Evolutionary conservation across 2,888 invertebrate genomes (phyloP).

Genomic region (Lypha dubia): DNA sequence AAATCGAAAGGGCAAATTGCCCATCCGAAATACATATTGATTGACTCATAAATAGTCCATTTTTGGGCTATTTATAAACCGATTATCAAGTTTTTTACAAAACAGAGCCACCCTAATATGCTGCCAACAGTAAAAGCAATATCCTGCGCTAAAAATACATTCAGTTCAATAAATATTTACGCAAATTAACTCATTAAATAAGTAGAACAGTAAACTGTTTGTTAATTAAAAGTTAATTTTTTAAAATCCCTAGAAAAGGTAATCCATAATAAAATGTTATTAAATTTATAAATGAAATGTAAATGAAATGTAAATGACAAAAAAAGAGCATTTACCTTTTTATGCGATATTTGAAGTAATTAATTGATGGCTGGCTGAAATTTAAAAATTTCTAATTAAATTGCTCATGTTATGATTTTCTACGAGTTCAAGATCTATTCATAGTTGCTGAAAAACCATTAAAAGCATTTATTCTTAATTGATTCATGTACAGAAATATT

Average conservation of each 20-base stretch:
- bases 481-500: too few relatives aligned
- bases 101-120: neutral
- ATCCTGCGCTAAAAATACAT: neutral
- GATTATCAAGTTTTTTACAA: neutral
- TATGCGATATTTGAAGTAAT: neutral
- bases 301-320: too few relatives aligned
- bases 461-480: too few relatives aligned
- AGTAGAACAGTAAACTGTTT: constrained; percentile 29
- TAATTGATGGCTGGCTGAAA: neutral
- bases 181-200: constrained; percentile 39
- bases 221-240: constrained; percentile 62
- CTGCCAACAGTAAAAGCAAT: neutral
- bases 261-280: constrained; percentile 32
- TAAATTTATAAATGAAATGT: constrained; percentile 22
- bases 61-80: too few relatives aligned
- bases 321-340: neutral
- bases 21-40: too few relatives aligned
- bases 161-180: constrained; percentile 17
- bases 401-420: too few relatives aligned
- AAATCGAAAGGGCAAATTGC: too few relatives aligned
- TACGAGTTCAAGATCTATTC: too few relatives aligned
- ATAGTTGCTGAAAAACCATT: too few relatives aligned
- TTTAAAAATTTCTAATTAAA: too few relatives aligned
- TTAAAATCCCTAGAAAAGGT: constrained; percentile 15
- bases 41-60: too few relatives aligned